Evolutionary conservation across 2,797 vertebrate species (phyloP), one percentile per base, ranked within the genome.

Genomic region (Chloroceryle amazona): DNA sequence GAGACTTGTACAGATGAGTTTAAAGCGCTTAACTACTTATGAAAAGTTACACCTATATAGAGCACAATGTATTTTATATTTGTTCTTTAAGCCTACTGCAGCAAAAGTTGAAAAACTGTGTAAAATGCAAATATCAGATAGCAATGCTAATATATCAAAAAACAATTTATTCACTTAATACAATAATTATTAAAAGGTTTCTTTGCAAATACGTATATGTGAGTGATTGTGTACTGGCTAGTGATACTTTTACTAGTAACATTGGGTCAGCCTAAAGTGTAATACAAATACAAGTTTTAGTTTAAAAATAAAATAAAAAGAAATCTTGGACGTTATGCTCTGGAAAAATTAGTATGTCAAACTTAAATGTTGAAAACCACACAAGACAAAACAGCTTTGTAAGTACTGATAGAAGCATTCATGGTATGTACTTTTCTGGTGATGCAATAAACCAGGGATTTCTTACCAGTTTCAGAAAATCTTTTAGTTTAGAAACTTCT

Each of bases 141-240:
- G 21, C n/a, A 83, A 0, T 80, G 26, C 37, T 61, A 44, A 33
- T 35, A 75, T 44, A 28, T 74, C 16, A 35, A 63, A 67, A 52
- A 31, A 7, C 8, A 55, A 1, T 31, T 29, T 52, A 28, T 57
- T 72, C 37, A 29, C 5, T 3, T 71, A 71, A 55, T 37, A 23
- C 1, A 52, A 3, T 55, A 29, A 55, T 63, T 58, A 23, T 42
- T 60, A 72, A 67, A 90, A 25, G 13, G 61, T 60, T 83, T 63
- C 4, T 58, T 82, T 60, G 20, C 13, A 66, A 12, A 35, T 72
- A 18, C 0, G 1, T 52, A 1, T 10, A 23, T n/a, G 0, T 26
- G 29, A 39, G 8, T 51, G 22, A 28, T 76, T 39, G 11, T 74
- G 6, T 67, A 25, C 6, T 76, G 31, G 3, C 7, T 23, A 21